These are phyloP conservation scores for Pseudomyrmex dendroicus DNA, from an alignment of 1,140 invertebrate species.

Conservation along the genomic window DNA sequence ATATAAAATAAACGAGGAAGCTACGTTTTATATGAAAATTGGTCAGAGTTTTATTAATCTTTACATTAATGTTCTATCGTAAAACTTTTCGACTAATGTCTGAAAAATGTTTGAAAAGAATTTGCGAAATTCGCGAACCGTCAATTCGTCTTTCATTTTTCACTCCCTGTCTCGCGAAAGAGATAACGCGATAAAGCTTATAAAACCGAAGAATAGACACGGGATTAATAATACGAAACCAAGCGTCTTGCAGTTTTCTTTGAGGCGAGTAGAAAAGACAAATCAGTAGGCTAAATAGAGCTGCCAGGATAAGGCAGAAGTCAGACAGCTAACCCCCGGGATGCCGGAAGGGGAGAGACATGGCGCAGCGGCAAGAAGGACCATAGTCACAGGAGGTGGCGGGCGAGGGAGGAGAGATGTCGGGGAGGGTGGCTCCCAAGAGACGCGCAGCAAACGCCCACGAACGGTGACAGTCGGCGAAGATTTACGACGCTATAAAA, in stretches of 20 bases:
- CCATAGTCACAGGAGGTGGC: conserved; percentile 57
- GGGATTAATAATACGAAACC: conserved; percentile 54
- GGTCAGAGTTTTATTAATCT: too few species aligned
- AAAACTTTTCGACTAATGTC: too few species aligned
- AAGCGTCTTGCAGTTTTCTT: conserved; percentile 11
- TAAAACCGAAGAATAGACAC: conserved; percentile 9
- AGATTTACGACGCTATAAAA: conserved; percentile 85
- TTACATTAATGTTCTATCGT: too few species aligned
- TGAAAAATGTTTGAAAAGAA: too few species aligned
- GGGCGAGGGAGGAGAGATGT: conserved; percentile 37
- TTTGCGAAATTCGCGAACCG: too few species aligned
- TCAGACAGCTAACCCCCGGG: conserved; percentile 67
- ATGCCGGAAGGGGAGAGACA: conserved; percentile 57
- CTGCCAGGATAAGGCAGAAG: conserved; percentile 64
- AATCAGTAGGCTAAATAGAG: conserved; percentile 66
- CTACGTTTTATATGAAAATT: too few species aligned
- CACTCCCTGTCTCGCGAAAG: not conserved
- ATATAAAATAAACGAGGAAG: too few species aligned
- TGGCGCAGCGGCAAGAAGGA: conserved; percentile 54
- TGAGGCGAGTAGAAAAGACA: conserved; percentile 55
- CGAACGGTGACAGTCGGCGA: conserved; percentile 79
- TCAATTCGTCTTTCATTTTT: not conserved
- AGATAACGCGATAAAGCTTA: conserved; percentile 37
- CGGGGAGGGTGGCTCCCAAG: conserved; percentile 62
- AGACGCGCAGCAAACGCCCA: conserved; percentile 77